These are phyloP conservation scores for Nematostella vectensis DNA, from an alignment of 92 coral and sea anemone genomes.

Conservation along the genomic window DNA sequence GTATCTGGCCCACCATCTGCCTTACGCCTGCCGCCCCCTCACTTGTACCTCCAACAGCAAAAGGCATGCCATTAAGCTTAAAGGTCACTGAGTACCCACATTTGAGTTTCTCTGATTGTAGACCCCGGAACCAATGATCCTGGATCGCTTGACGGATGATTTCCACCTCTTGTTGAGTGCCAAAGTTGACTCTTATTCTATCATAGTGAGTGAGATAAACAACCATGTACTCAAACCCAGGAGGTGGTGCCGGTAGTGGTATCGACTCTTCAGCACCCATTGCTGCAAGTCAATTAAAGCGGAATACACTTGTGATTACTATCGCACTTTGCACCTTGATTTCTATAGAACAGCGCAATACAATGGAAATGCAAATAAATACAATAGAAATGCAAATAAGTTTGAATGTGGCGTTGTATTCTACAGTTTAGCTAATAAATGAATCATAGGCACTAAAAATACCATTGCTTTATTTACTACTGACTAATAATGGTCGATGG, in stretches of 20 bases:
- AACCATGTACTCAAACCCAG: slow-evolving; percentile 51
- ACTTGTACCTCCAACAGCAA: slow-evolving; percentile 6
- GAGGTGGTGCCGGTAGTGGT: slow-evolving; percentile 25
- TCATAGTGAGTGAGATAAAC: slow-evolving; percentile 20
- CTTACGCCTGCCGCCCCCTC: slow-evolving; percentile 20
- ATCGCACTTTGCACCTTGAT: no score
- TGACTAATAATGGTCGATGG: no score
- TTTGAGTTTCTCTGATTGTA: slow-evolving; percentile 14
- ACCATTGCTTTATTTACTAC: no score
- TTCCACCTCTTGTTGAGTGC: slow-evolving; percentile 27
- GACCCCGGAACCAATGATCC: slow-evolving; percentile 47
- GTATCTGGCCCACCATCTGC: slow-evolving; percentile 35
- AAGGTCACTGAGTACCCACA: slow-evolving; percentile 19
- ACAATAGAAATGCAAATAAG: no score
- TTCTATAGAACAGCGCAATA: no score
- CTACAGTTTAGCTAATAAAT: no score
- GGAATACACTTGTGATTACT: no score
- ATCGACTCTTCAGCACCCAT: slow-evolving; percentile 31
- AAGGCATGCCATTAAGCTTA: slow-evolving; percentile 49
- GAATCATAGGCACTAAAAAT: no score
- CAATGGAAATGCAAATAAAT: no score
- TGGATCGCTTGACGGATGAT: slow-evolving; percentile 44
- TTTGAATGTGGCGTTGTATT: no score
- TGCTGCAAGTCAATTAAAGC: neutral
- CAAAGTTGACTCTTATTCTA: slow-evolving; percentile 35